Evolutionary conservation across 2,113 vertebrate species (phyloP), one percentile per base, ranked within the genome.

Genomic region (Uropsilus gracilis): DNA sequence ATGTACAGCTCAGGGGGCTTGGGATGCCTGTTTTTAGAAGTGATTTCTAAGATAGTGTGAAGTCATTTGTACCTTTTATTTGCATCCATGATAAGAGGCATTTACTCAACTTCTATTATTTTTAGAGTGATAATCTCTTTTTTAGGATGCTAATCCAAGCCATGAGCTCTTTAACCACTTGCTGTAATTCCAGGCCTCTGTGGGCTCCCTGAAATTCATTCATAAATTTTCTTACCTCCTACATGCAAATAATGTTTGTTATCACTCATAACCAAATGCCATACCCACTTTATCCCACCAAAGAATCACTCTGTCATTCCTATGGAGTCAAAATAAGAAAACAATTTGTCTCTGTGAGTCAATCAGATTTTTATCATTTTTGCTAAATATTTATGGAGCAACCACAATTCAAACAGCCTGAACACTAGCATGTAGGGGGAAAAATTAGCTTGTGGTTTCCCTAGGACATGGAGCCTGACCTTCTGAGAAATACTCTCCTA

Each of bases 301-400:
- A 90, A 94, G 50, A 75, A 69, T 91, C n/a, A 81, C 68, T 22
- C 22, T 75, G 50, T 84, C 89, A 28, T 96, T 86, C 80, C 93
- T 68, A 20, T 59, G 72, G 81, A 87, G 84, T 72, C 68, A 55
- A 89, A 89, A 89, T 46, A 53, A 87, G 89, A 88, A 94, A 82
- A 89, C 87, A 78, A 44, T 37, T 81, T 91, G 66, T 68, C 42
- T 50, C 22, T 87, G 20, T 14, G 44, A 91, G 84, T 42, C 87
- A 86, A 57, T 83, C 42, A n/a, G 73, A 14, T 78, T 76, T 77
- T 86, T 57, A 77, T 86, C 9, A n/a, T 64, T 82, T 85, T 53
- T 44, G 81, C 69, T 48, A 78, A 90, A 37, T 76, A 39, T 71
- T 85, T 75, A 94, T 46, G 88, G 46, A 90, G 9, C 26, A 72